Conservation (phyloP, 2,797 vertebrate species). For the Dermochelys coriacea region DNA sequence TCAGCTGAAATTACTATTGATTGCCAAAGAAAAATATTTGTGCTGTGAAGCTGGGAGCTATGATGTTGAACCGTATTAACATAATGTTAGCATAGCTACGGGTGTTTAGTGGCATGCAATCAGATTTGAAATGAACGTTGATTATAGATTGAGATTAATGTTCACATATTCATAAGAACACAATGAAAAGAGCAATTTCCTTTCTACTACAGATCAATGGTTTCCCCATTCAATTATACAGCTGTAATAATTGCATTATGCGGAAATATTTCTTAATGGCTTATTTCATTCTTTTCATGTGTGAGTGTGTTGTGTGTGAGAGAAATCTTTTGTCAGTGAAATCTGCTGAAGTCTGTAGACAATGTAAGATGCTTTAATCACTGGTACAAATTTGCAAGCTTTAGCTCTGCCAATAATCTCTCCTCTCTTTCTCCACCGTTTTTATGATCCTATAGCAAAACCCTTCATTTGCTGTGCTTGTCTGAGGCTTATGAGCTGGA, state of each 20-base stretch:
- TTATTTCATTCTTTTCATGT: conserved; percentile 85
- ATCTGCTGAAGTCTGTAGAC: conserved; percentile 79
- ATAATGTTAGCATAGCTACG: conserved; percentile 90
- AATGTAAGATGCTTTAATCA: conserved; percentile 83
- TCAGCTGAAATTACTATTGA: conserved; percentile 90
- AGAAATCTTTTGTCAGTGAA: conserved; percentile 81
- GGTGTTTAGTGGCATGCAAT: conserved; percentile 88
- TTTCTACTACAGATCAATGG: conserved; percentile 90
- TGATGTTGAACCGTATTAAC: conserved; percentile 89
- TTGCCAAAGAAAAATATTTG: conserved; percentile 90
- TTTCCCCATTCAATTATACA: conserved; percentile 90
- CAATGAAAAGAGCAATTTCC: conserved; percentile 90
- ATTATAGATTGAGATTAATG: conserved; percentile 91
- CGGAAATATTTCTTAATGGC: conserved; percentile 89
- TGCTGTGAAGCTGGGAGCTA: conserved; percentile 88
- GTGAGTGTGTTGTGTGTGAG: conserved; percentile 7
- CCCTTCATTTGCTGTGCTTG: conserved; percentile 52
- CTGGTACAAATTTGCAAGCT: conserved; percentile 78
- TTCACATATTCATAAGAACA: conserved; percentile 89
- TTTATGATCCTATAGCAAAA: conserved; percentile 63
- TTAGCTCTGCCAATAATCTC: conserved; percentile 80
- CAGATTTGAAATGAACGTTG: conserved; percentile 90
- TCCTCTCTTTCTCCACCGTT: conserved; percentile 58
- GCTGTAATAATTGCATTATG: conserved; percentile 91
- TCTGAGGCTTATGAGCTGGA: conserved; percentile 54